Conservation (phyloP, 2,113 vertebrate species). For the Pao palembangensis region DNA sequence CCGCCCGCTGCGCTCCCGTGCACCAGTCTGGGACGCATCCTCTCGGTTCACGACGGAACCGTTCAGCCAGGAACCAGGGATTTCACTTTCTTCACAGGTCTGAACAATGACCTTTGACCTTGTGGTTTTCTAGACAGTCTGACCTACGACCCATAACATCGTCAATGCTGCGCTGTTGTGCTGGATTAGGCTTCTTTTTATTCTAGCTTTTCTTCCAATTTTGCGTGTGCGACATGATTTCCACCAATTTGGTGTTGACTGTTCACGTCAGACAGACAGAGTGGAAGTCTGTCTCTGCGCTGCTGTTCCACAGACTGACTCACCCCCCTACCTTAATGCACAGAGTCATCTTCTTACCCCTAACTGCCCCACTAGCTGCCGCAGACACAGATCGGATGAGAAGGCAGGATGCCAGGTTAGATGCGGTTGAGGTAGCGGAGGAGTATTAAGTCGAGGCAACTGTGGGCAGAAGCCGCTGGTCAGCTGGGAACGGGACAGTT, state of each 20-base stretch:
- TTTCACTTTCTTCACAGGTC: neutral
- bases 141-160: too few relatives aligned
- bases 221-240: constrained; percentile 1
- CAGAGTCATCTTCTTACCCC: constrained; percentile 61
- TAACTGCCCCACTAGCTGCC: constrained; percentile 57
- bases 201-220: too few relatives aligned
- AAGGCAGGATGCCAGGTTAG: constrained; percentile 60
- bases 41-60: neutral
- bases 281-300: constrained; percentile 25
- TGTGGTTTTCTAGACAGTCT: constrained; percentile 10
- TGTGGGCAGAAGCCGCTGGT: constrained; percentile 35
- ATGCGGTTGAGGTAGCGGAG: constrained; percentile 26
- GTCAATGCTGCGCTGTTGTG: too few relatives aligned
- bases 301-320: constrained; percentile 51
- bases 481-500: constrained; percentile 23
- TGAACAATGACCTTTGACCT: constrained; percentile 45
- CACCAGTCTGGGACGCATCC: neutral
- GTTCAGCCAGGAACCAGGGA: constrained; percentile 2
- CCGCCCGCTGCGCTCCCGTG: constrained; percentile 6
- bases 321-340: constrained; percentile 54
- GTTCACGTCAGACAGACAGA: constrained; percentile 15
- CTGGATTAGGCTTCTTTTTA: too few relatives aligned
- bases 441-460: constrained; percentile 15
- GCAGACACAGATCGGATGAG: constrained; percentile 62
- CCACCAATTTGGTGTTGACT: constrained; percentile 27